Evolutionary conservation across 2,113 vertebrate genomes (phyloP), one percentile per base, ranked within the genome.

Genomic region (Salvator merianae): DNA sequence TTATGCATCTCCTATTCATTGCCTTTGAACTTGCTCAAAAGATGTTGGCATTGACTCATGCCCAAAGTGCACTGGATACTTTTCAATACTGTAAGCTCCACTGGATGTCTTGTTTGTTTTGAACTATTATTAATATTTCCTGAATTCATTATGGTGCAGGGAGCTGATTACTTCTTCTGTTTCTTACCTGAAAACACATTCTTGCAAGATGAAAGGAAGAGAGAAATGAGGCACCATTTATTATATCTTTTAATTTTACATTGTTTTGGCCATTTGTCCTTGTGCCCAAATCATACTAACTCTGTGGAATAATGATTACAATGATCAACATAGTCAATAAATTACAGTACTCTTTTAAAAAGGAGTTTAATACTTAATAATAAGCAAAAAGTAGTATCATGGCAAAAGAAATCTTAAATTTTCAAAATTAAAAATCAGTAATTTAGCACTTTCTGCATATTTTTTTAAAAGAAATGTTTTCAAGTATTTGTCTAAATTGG

Each of bases 381-480:
- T 91, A 94, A 92, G 89, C 89, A 93, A 90, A 93, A 71, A 34
- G 24, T 53, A 32, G 53, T 89, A 38, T 83, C 83, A 81, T 91
- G 89, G 87, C 71, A 82, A 63, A 18, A 90, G 66, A 5, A 63
- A 79, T 91, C 91, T 92, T 93, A 90, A 88, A 84, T 92, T 38
- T 91, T 91, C 85, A 90, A 62, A 83, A 70, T 87, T 78, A 75
- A 92, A 53, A 34, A 28, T 16, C 18, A 12, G 8, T 89, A 76
- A 50, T 79, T 84, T 88, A 85, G 38, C 79, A 66, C 80, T 87
- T 84, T 89, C 36, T 91, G n/a, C 87, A 76, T 66, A 72, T 87
- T 88, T 72, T 66, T 47, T 34, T 88, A 38, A 89, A 30, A 86
- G 16, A 69, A 34, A 34, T 32, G 16, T 77, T 76, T n/a, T 86